A percentile compares a stretch with the other conserved stretches of the same genome.
Evolutionary conservation across 2,888 invertebrate species (phyloP).

Genomic region (Osmoderma eremita): DNA sequence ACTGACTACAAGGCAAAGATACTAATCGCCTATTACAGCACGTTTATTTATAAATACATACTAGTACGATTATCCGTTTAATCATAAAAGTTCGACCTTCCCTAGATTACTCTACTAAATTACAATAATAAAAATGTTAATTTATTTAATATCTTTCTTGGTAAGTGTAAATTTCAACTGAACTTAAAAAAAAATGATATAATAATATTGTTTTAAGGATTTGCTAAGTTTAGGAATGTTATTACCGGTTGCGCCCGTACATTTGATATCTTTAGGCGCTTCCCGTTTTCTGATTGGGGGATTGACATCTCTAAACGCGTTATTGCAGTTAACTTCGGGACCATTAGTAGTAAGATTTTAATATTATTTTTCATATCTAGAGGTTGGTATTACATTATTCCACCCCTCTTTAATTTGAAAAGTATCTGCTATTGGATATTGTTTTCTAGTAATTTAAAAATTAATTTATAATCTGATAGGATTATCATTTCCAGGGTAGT

Average conservation of each 20-base stretch:
- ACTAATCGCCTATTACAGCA: no score
- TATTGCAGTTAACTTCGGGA: conserved; percentile 69
- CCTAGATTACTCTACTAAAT: no score
- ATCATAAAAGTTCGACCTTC: no score
- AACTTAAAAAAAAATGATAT: background rate
- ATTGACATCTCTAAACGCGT: conserved; percentile 69
- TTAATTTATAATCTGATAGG: no score
- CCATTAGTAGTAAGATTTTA: conserved; percentile 67
- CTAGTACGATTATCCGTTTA: no score
- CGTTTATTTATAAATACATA: no score
- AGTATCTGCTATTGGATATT: no score
- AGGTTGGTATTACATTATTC: no score
- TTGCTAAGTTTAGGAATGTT: conserved; percentile 69
- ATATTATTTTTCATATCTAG: no score
- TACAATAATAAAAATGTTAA: background rate
- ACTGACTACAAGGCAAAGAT: no score
- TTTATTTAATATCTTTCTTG: conserved; percentile 13
- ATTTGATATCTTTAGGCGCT: conserved; percentile 67
- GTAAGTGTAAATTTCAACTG: background rate
- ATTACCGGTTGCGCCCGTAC: conserved; percentile 66
- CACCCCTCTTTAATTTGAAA: no score
- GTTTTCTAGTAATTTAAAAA: no score
- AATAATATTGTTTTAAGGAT: conserved; percentile 63
- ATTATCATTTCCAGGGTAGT: conserved; percentile 70
- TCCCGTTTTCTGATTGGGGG: conserved; percentile 68